Base-by-base conservation (phyloP, 35 echinoderm and acorn worm species). In the Apostichopus japonicus region DNA sequence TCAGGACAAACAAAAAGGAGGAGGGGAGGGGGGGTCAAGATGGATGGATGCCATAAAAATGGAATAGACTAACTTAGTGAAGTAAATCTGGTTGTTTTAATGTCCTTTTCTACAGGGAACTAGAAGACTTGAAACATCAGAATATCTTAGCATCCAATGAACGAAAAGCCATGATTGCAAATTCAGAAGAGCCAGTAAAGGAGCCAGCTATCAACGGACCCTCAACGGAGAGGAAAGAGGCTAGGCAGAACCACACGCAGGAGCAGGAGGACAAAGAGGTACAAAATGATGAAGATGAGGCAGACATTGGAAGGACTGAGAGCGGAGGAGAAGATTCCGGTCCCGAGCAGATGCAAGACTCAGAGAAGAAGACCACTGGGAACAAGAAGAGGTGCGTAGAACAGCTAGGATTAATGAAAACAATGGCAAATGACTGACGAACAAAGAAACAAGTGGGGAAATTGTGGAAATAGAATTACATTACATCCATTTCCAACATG, bases 301-400 rank as follows among this genome's bases (percentile, higher is more conserved):
- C 72, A n/a, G 92, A 93, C 67, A 86, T 58, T 72, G 84, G 78
- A 4, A 82, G 25, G 57, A 93, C 78, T 19, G 92, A 93, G 73
- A 65, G 73, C 71, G 58, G 86, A 70, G 91, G 51, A 55, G 92
- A 93, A 63, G 92, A 90, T 65, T 70, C 75, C 24, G 75, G 92
- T 56, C 86, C 86, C 7, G 86, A 93, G 55, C 53, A 58, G 22
- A 55, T 33, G 9, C 76, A 90, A 87, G 24, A 63, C 17, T 1
- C 44, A 10, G 54, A 90, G 27, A 65, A 23, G 75, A 19, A 16
- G 16, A 77, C 83, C 44, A 67, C 57, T 10, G 82, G 54, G 11
- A 7, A 73, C 7, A 86, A 87, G n/a, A 93, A 87, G 76, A 90
- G 92, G 92, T 90, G 54, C 22, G 88, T 77, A 44, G 33, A 44